These are phyloP conservation scores for Agrochola lychnidis DNA, from an alignment of 2,888 invertebrate genomes.

Conservation along the genomic window DNA sequence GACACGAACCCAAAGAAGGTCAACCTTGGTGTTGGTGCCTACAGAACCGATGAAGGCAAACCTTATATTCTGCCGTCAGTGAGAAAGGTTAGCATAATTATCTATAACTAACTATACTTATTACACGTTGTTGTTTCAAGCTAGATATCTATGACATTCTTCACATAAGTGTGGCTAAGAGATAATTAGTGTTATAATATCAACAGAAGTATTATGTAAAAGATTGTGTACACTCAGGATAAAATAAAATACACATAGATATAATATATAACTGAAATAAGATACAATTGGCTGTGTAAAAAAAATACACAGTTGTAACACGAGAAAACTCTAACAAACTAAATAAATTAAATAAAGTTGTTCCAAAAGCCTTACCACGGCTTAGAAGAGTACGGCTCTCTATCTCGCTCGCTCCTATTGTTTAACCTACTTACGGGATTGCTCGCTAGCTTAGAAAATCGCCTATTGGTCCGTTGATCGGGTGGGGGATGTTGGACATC, in stretches of 20 bases:
- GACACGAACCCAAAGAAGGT: conserved; percentile 98
- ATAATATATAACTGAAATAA: background rate
- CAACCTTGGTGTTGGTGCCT: conserved; percentile 99
- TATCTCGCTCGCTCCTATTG: too few species aligned
- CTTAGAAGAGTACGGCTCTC: too few species aligned
- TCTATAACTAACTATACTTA: conserved; percentile 2
- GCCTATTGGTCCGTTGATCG: too few species aligned
- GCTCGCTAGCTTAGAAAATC: too few species aligned
- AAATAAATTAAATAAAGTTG: too few species aligned
- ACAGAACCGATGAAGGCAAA: conserved; percentile 99
- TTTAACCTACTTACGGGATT: too few species aligned
- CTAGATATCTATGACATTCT: background rate
- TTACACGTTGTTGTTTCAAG: conserved; percentile 2
- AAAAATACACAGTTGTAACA: too few species aligned
- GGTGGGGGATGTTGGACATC: too few species aligned
- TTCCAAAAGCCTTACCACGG: too few species aligned
- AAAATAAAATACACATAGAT: too few species aligned
- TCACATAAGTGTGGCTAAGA: background rate
- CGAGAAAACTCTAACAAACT: too few species aligned
- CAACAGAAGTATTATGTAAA: background rate
- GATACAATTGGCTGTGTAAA: background rate
- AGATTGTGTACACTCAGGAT: background rate
- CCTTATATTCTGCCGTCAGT: conserved; percentile 98
- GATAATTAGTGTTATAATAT: conserved; percentile 2
- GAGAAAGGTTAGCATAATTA: conserved; percentile 88